Conservation (phyloP, 2,888 invertebrate genomes). For the Colletes collaris region DNA sequence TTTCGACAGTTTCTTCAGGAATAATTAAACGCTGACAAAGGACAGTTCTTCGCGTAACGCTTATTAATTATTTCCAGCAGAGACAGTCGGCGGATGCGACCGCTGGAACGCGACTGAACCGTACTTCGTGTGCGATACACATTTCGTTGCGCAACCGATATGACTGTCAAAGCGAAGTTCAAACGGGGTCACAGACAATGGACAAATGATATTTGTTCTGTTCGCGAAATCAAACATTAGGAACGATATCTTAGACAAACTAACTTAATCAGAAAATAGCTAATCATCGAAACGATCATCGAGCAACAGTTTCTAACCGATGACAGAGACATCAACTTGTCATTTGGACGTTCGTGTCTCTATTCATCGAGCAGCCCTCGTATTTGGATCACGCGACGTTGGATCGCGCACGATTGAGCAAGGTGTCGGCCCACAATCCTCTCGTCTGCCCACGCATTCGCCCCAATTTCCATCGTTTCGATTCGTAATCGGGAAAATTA, state of each 20-base stretch:
- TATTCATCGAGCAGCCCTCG: not conserved
- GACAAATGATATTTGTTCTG: slow-evolving; percentile 23
- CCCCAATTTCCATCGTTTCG: slow-evolving; percentile 70
- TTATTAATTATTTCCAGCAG: slow-evolving; percentile 72
- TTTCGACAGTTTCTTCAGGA: slow-evolving; percentile 4
- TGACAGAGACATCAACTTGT: no score
- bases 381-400: slow-evolving; percentile 17
- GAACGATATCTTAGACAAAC: no score
- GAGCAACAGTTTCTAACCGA: no score
- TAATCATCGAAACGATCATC: no score
- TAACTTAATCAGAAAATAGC: no score
- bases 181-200: slow-evolving; percentile 51
- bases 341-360: no score
- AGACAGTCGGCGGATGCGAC: slow-evolving; percentile 25
- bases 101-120: slow-evolving; percentile 32
- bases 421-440: slow-evolving; percentile 40
- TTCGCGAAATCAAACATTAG: not conserved
- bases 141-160: slow-evolving; percentile 54
- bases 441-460: slow-evolving; percentile 64
- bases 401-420: slow-evolving; percentile 28
- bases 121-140: slow-evolving; percentile 52
- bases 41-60: slow-evolving; percentile 55
- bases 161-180: slow-evolving; percentile 54
- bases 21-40: slow-evolving; percentile 67
- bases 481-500: slow-evolving; percentile 68